Evolutionary conservation across 2,113 vertebrate genomes (phyloP).

Genomic region (Strix aluco): DNA sequence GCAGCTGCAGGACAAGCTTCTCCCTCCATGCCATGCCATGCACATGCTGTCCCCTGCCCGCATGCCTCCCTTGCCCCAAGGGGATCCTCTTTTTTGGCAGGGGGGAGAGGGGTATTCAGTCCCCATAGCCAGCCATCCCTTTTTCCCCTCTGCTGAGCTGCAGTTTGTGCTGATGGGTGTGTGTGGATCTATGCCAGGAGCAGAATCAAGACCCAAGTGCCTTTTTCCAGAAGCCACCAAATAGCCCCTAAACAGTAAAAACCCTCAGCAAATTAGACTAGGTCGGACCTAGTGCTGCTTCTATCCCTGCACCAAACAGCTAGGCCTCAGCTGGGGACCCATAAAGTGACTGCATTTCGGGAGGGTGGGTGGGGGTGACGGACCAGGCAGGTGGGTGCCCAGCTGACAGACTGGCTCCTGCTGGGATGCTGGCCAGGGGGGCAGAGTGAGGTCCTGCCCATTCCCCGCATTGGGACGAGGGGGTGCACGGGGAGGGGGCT

Average conservation of each 20-base stretch:
- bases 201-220: not conserved
- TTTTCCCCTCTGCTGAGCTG: not conserved
- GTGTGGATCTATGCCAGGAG: not conserved
- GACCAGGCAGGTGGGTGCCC: rapidly evolving
- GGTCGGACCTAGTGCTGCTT: not conserved
- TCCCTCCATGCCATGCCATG: not conserved
- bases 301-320: not conserved
- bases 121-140: not conserved
- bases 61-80: not conserved
- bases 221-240: not conserved
- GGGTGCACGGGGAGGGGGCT: not conserved
- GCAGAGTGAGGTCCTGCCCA: not conserved
- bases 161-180: not conserved
- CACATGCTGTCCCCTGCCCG: not conserved
- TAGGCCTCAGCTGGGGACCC: rapidly evolving
- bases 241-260: not conserved
- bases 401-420: not conserved
- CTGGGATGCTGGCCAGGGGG: not conserved
- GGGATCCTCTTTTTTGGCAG: not conserved
- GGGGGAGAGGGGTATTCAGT: not conserved
- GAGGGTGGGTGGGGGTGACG: not conserved
- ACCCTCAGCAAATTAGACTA: not conserved
- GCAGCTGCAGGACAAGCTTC: slow-evolving; percentile 56
- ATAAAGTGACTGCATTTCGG: rapidly evolving
- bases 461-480: rapidly evolving